Conservation (phyloP, 2,113 vertebrate species). For the Tor tambroides region DNA sequence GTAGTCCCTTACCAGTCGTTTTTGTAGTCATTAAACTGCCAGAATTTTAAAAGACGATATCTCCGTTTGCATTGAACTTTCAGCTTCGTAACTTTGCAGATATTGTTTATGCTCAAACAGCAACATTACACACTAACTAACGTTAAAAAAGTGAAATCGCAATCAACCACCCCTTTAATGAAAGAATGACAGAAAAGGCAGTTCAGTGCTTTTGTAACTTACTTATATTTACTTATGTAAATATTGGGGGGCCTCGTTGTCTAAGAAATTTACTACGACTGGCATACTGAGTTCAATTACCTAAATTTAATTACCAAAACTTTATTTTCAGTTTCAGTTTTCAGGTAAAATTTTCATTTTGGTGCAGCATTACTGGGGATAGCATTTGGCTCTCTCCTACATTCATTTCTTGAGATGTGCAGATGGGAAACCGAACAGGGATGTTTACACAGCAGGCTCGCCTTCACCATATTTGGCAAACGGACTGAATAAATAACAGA, state of each 20-base stretch:
- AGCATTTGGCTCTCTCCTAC: neutral
- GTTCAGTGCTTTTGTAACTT: neutral
- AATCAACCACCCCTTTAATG: too few relatives aligned
- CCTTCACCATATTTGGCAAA: conserved; percentile 41
- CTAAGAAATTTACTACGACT: neutral
- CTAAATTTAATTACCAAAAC: neutral
- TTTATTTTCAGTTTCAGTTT: neutral
- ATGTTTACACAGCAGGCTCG: conserved; percentile 31
- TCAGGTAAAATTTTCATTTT: neutral
- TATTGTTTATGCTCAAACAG: too few relatives aligned
- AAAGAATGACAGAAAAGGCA: neutral
- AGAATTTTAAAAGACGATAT: too few relatives aligned
- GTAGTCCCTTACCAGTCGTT: too few relatives aligned
- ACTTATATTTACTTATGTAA: neutral
- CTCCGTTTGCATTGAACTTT: too few relatives aligned
- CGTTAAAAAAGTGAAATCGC: too few relatives aligned
- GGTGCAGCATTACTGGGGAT: neutral
- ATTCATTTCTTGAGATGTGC: neutral
- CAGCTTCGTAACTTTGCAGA: too few relatives aligned
- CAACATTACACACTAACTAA: too few relatives aligned
- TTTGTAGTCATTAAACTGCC: too few relatives aligned
- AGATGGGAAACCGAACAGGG: neutral
- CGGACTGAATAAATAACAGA: conserved; percentile 47
- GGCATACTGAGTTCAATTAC: neutral
- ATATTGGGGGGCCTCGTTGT: neutral